Evolutionary conservation across 2,113 vertebrate species (phyloP).

Genomic region (Tichodroma muraria): DNA sequence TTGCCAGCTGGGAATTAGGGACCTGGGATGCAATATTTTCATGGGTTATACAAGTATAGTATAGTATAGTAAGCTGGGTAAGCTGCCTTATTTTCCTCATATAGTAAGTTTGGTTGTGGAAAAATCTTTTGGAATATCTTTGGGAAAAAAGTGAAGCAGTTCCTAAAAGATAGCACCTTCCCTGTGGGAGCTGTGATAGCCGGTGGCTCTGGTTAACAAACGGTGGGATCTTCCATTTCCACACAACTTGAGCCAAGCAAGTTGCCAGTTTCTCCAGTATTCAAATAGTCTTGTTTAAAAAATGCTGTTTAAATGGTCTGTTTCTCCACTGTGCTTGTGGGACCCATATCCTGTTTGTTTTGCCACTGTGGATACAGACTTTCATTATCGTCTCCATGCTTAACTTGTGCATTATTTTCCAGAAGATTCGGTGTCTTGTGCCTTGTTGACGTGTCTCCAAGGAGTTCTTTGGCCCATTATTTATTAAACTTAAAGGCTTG

Average conservation of each 20-base stretch:
- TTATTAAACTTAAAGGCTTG: neutral
- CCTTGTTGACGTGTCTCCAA: neutral
- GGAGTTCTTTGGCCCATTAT: neutral
- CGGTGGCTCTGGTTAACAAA: neutral
- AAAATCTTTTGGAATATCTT: neutral
- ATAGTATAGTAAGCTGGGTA: neutral
- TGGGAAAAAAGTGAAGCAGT: neutral
- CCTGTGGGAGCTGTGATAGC: neutral
- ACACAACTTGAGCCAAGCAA: neutral
- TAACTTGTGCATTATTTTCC: neutral
- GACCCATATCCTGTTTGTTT: neutral
- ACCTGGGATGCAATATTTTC: neutral
- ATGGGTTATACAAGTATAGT: neutral
- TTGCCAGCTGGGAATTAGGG: neutral
- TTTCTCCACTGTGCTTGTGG: neutral
- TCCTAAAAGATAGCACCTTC: neutral
- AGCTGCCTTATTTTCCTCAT: neutral
- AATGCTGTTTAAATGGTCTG: neutral
- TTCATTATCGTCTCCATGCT: neutral
- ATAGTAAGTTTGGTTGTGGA: neutral
- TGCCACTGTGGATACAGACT: neutral
- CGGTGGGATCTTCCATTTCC: neutral
- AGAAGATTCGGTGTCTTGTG: neutral
- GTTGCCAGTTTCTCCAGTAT: neutral
- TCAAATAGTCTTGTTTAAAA: neutral